Base-by-base conservation (phyloP, 1,140 invertebrate species). In the Drosophila pallidifrons region DNA sequence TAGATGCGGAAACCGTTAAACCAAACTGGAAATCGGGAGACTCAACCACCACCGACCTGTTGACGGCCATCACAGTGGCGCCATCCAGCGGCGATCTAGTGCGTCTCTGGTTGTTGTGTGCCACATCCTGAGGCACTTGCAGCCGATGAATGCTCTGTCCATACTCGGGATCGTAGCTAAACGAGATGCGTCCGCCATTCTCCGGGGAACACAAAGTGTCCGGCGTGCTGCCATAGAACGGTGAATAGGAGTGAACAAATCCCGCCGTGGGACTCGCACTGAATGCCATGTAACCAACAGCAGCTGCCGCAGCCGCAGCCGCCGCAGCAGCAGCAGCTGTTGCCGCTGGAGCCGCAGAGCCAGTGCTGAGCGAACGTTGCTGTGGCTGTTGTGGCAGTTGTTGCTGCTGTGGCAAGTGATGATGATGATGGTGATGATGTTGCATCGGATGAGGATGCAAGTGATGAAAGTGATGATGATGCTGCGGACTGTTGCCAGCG, bases 201-300 rank as follows among this genome's bases (percentile, higher is more conserved):
- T n/a, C 45, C 0, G 72, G 58, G 1, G 74, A 57, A 0, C 68
- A 63, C 0, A 82, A 49, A 4, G 69, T 68, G 0, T 91, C 91
- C 59, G 91, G 91, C 15, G 91, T 91, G 49, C 88, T 82, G 82
- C 76, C 75, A 59, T 91, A 92, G 52, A 92, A 91, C 0, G 85
- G 82, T 7, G 91, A 90, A 46, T 92, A 88, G 6, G 79, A 72
- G 61, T 87, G 75, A 3, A 58, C 73, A 20, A 77, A 81, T 1
- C 73, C 71, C n/a, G 77, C 79, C n/a, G 75, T 81, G 5, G 91
- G 91, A 63, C 91, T 90, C 13, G 91, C 91, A 71, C 91, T 92
- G 10, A 81, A 87, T 0, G 88, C 87, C 69, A 72, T 60, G n/a
- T 65, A 76, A 1, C 60, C 60, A 0, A 72, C 59, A 6, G 73